These are phyloP conservation scores for Oriolus oriolus DNA, from an alignment of 2,113 vertebrate genomes.

Conservation along the genomic window DNA sequence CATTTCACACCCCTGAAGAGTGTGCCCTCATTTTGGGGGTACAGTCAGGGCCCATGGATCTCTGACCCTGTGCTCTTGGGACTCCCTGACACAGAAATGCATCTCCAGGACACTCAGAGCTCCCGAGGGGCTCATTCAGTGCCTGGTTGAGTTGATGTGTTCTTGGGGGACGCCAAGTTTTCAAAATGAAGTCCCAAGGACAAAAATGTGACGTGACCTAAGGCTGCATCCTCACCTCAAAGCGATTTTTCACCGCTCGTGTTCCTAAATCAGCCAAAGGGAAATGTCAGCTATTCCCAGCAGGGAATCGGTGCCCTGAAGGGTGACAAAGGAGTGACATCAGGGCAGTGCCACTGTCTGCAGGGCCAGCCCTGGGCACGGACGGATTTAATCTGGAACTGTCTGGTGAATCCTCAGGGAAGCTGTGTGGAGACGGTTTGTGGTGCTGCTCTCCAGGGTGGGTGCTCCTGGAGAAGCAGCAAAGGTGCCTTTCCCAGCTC, in stretches of 20 bases:
- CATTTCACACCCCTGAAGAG: neutral
- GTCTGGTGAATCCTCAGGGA: neutral
- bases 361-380: neutral
- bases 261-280: neutral
- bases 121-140: neutral
- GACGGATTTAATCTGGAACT: neutral
- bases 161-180: neutral
- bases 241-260: neutral
- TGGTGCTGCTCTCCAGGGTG: neutral
- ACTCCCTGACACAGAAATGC: neutral
- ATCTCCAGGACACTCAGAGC: neutral
- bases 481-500: neutral
- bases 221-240: neutral
- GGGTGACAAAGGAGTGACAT: neutral
- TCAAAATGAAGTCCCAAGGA: neutral
- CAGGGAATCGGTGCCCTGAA: neutral
- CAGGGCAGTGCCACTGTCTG: neutral
- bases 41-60: neutral
- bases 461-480: neutral
- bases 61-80: neutral
- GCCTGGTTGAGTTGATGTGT: neutral
- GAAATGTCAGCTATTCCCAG: neutral
- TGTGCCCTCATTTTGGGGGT: neutral
- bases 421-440: neutral
- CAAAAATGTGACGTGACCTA: neutral